A percentile compares a stretch with the other conserved stretches of the same genome.
Evolutionary conservation across 2,888 invertebrate genomes (phyloP).

Genomic region (Torymus texanus): DNA sequence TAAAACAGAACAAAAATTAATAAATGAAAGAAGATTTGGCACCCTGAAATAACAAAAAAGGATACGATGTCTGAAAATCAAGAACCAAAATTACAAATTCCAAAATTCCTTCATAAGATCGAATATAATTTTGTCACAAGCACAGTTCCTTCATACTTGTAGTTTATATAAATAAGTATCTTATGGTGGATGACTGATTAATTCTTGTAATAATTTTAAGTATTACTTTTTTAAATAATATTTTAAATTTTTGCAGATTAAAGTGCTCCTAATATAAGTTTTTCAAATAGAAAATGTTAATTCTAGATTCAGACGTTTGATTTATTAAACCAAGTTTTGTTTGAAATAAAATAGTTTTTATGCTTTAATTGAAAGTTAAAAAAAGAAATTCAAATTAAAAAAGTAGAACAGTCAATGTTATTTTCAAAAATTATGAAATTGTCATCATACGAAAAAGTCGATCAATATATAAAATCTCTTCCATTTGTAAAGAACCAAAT

Average conservation of each 20-base stretch:
- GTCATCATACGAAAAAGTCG: no score
- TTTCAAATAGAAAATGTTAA: no score
- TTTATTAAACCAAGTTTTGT: no score
- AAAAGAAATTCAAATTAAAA: background rate
- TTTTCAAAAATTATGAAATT: no score
- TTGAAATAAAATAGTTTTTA: no score
- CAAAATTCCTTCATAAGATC: constrained; percentile 6
- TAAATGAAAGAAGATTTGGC: background rate
- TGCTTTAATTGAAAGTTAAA: background rate
- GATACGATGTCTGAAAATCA: constrained; percentile 18
- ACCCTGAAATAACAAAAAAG: background rate
- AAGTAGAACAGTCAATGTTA: background rate
- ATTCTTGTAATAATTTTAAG: background rate
- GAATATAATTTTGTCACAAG: constrained; percentile 65
- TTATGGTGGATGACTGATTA: constrained; percentile 1
- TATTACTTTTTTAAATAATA: background rate
- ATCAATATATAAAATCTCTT: no score
- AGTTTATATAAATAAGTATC: constrained; percentile 31
- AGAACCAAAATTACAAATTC: constrained; percentile 44
- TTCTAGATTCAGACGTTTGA: no score
- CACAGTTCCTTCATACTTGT: constrained; percentile 66
- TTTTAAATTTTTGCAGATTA: background rate
- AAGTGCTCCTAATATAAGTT: background rate
- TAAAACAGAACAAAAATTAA: background rate
- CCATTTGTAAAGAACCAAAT: no score